These are phyloP conservation scores for Otis tarda DNA, from an alignment of 2,113 vertebrate species.

Conservation along the genomic window DNA sequence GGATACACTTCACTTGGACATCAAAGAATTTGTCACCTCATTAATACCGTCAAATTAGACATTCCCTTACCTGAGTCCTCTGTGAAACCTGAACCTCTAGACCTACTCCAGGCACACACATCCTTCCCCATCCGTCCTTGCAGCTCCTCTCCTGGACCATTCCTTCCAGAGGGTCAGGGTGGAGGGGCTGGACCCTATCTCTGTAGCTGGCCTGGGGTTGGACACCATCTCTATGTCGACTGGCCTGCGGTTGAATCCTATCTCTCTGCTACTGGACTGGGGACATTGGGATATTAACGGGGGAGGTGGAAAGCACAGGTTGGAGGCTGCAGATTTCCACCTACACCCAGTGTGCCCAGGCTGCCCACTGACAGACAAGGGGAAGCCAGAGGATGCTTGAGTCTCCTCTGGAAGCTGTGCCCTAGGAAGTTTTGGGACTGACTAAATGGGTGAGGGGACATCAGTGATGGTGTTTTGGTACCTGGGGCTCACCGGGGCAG, in stretches of 20 bases:
- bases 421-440: not conserved
- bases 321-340: not conserved
- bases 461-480: not conserved
- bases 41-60: not conserved
- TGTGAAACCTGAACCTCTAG: not conserved
- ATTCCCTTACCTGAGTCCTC: not conserved
- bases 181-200: not conserved
- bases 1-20: not conserved
- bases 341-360: rapidly evolving
- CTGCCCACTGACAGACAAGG: not conserved
- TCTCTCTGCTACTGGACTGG: not conserved
- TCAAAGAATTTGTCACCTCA: not conserved
- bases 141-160: not conserved
- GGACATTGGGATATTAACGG: not conserved
- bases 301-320: not conserved
- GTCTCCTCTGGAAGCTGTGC: not conserved
- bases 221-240: not conserved
- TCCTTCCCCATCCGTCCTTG: rapidly evolving
- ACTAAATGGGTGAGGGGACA: not conserved
- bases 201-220: not conserved
- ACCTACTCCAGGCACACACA: not conserved
- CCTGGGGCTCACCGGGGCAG: not conserved
- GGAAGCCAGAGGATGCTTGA: not conserved
- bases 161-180: not conserved
- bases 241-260: not conserved